Percentiles rank a stretch among this genome's conserved stretches.
phyloP scores from a whole-genome alignment of 1,140 invertebrate species.

The Heterodera schachtii region DNA sequence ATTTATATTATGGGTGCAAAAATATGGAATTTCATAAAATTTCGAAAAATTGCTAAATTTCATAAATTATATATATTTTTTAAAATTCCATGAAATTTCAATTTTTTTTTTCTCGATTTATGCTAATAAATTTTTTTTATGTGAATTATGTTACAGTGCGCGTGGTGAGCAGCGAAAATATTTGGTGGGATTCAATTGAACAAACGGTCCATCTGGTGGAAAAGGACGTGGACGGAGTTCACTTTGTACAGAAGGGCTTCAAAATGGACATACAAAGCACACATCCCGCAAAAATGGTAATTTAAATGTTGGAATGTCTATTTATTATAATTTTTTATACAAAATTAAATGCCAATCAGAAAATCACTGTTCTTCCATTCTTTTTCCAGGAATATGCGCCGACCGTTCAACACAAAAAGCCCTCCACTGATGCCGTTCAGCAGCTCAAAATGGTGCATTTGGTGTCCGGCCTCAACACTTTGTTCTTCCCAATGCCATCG shows the following conservation, averaged over 20 bases:
- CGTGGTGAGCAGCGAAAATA: slow-evolving; percentile 2
- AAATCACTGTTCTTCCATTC: background rate
- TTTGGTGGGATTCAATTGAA: slow-evolving; percentile 33
- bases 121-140: background rate
- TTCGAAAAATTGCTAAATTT: background rate
- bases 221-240: slow-evolving; percentile 7
- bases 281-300: slow-evolving; percentile 22
- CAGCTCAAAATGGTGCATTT: background rate
- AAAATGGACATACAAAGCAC: slow-evolving; percentile 10
- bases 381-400: background rate
- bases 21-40: too few species aligned
- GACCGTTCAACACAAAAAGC: background rate
- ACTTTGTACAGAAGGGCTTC: slow-evolving; percentile 26
- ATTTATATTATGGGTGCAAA: too few species aligned
- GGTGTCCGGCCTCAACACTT: background rate
- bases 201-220: slow-evolving; percentile 4
- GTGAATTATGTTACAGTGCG: slow-evolving; percentile 16
- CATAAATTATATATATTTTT: background rate
- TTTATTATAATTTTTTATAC: too few species aligned
- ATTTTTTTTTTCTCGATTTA: background rate
- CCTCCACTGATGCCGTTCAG: background rate
- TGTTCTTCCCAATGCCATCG: slow-evolving; percentile 8
- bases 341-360: too few species aligned
- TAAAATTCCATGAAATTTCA: background rate
- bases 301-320: too few species aligned